Percentiles rank a stretch among this genome's conserved stretches.
Evolutionary conservation across 2,797 vertebrate genomes (phyloP).

Genomic region (Sarcophilus harrisii): DNA sequence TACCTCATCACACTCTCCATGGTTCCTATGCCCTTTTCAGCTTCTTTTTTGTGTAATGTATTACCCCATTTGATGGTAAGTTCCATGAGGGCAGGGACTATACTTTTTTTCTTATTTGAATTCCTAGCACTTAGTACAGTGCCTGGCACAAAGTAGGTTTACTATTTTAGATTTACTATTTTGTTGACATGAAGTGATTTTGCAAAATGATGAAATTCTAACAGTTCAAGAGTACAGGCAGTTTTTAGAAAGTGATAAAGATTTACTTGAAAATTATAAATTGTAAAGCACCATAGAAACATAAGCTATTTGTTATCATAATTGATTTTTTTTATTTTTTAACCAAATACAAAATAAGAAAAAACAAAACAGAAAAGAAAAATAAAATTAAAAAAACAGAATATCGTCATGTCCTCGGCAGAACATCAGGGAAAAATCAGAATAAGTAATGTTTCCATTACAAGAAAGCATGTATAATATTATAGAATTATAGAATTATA

Average conservation of each 20-base stretch:
- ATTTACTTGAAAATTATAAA: not conserved
- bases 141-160: not conserved
- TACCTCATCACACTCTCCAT: not conserved
- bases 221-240: not conserved
- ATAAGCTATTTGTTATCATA: not conserved
- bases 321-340: not conserved
- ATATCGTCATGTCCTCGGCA: no score
- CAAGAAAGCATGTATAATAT: no score
- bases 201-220: not conserved
- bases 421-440: no score
- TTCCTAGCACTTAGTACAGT: not conserved
- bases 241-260: not conserved
- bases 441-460: no score
- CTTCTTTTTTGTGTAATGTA: not conserved
- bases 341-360: no score
- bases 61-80: not conserved
- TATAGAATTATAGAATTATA: no score
- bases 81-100: not conserved
- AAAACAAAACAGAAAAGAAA: no score
- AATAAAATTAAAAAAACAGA: no score
- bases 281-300: not conserved
- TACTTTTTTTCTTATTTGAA: not conserved
- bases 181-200: not conserved
- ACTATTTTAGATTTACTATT: not conserved
- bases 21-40: not conserved